These are phyloP conservation scores for Ciconia nigra DNA, from an alignment of 2,797 vertebrate genomes.

Conservation along the genomic window DNA sequence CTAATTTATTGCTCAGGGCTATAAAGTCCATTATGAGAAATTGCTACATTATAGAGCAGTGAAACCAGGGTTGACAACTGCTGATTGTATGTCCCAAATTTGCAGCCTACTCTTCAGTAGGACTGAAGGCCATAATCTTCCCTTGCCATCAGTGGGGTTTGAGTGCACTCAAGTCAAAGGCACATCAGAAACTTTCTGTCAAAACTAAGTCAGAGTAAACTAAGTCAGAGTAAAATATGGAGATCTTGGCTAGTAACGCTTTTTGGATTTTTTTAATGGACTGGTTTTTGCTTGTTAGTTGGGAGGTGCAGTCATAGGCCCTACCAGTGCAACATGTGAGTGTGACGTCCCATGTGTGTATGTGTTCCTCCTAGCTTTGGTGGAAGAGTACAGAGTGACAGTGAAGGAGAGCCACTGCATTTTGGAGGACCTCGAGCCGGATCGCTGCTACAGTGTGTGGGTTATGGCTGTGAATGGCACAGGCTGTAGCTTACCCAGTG, in stretches of 20 bases:
- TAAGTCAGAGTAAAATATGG: not conserved
- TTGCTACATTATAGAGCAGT: not conserved
- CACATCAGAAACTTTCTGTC: not conserved
- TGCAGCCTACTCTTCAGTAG: not conserved
- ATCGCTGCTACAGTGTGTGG: slow-evolving; percentile 91
- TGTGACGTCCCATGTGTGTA: not conserved
- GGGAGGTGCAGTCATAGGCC: not conserved
- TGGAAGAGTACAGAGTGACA: slow-evolving; percentile 94
- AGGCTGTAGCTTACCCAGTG: slow-evolving; percentile 93
- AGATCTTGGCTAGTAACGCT: not conserved
- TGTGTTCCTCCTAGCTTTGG: slow-evolving; percentile 78
- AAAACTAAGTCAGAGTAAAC: not conserved
- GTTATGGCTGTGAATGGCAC: slow-evolving; percentile 96
- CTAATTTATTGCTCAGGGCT: not conserved
- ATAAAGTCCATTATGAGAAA: not conserved
- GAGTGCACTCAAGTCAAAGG: not conserved
- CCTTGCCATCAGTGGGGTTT: not conserved
- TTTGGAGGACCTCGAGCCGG: slow-evolving; percentile 93
- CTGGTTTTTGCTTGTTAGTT: not conserved
- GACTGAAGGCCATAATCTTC: not conserved
- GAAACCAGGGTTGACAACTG: not conserved
- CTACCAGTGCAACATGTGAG: not conserved
- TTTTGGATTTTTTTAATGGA: not conserved
- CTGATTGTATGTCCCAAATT: not conserved
- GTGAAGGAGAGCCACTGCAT: slow-evolving; percentile 96